Percentiles rank a stretch among this genome's conserved stretches.
Conservation (phyloP, 2,888 invertebrate genomes). For the Atethmia centrago region DNA sequence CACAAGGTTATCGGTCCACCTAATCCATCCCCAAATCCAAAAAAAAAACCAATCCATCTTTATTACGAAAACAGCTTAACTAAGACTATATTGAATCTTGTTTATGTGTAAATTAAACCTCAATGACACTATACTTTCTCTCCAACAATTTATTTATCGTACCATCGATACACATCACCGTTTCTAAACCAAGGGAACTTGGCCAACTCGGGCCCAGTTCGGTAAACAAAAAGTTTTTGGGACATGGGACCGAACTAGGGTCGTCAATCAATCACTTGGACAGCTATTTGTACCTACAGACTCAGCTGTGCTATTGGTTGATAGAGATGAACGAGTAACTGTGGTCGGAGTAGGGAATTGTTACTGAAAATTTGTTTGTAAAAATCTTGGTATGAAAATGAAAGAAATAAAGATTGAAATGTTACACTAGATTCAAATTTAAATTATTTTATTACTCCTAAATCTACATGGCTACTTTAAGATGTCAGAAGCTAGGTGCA, state of each 20-base stretch:
- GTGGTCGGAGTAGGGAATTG: not conserved
- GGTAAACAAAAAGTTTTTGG: conserved; percentile 81
- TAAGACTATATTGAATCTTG: not conserved
- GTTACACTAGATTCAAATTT: not conserved
- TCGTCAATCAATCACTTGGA: conserved; percentile 81
- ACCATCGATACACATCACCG: conserved; percentile 62
- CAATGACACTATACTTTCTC: conserved; percentile 44
- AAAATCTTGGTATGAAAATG: not conserved
- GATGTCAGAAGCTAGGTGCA: not conserved
- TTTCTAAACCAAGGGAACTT: conserved; percentile 62
- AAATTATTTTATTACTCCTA: not conserved
- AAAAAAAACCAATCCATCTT: not conserved
- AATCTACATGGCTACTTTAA: not conserved
- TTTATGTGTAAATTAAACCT: conserved; percentile 16
- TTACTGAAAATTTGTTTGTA: not conserved
- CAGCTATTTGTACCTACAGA: conserved; percentile 72
- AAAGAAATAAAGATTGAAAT: not conserved
- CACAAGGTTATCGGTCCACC: no score
- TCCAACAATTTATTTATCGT: conserved; percentile 42
- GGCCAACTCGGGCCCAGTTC: conserved; percentile 62
- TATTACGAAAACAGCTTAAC: not conserved
- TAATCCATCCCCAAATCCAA: no score
- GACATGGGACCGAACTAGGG: conserved; percentile 73
- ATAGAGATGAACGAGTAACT: conserved; percentile 44
- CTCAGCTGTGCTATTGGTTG: conserved; percentile 50